Conservation (phyloP, 2,113 vertebrate genomes). For the Notarius quadriscutis region DNA sequence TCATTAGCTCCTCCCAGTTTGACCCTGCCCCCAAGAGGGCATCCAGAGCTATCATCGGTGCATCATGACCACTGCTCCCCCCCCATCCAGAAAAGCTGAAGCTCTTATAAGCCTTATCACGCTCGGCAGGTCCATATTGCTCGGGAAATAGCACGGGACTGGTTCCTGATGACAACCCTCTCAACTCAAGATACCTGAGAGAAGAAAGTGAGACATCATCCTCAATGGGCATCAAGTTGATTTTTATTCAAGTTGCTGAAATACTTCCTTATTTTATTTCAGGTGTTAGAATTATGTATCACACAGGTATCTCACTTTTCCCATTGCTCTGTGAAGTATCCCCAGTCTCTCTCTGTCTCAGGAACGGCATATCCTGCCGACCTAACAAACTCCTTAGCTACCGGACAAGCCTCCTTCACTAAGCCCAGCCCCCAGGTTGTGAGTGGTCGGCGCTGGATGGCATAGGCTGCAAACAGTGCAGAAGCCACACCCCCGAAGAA, state of each 20-base stretch:
- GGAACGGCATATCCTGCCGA: conserved; percentile 59
- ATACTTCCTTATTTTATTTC: neutral
- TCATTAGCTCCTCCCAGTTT: conserved; percentile 79
- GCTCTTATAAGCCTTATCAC: conserved; percentile 72
- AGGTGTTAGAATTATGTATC: neutral
- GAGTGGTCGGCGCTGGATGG: conserved; percentile 73
- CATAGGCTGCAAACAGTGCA: conserved; percentile 75
- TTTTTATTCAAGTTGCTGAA: neutral
- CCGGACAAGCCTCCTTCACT: conserved; percentile 74
- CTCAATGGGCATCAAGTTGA: neutral
- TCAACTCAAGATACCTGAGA: conserved; percentile 75
- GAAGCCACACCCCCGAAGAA: conserved; percentile 76
- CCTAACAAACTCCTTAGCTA: conserved; percentile 70
- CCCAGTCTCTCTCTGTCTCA: conserved; percentile 75
- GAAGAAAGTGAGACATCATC: neutral
- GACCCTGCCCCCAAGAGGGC: conserved; percentile 70
- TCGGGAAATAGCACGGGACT: conserved; percentile 68
- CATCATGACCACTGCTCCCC: conserved; percentile 80
- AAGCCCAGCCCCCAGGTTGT: conserved; percentile 76
- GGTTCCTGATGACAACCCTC: conserved; percentile 69
- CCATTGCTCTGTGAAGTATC: conserved; percentile 78
- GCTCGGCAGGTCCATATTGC: conserved; percentile 66
- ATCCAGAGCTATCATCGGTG: conserved; percentile 83
- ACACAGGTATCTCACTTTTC: conserved; percentile 63
- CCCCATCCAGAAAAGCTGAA: conserved; percentile 79